These are phyloP conservation scores for Toxotes jaculatrix DNA, from an alignment of 2,113 vertebrate species.

Conservation along the genomic window DNA sequence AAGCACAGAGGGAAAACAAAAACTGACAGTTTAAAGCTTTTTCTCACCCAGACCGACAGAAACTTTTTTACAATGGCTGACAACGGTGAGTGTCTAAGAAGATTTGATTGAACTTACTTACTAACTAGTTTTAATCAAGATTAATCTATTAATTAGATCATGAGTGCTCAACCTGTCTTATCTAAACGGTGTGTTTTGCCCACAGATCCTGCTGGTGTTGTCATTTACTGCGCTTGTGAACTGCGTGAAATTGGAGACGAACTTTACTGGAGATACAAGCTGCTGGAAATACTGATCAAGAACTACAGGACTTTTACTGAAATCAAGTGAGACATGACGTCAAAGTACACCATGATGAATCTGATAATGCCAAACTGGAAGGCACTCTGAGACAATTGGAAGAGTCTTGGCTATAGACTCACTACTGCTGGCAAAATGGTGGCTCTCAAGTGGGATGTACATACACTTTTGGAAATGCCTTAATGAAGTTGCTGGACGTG, in stretches of 20 bases:
- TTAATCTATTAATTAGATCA: not conserved
- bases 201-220: conserved; percentile 31
- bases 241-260: conserved; percentile 73
- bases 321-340: conserved; percentile 42
- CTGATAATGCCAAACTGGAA: not conserved
- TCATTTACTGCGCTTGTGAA: conserved; percentile 56
- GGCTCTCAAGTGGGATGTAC: conserved; percentile 1
- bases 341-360: not conserved
- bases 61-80: conserved; percentile 38
- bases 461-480: conserved; percentile 11
- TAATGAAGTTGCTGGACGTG: conserved; percentile 1
- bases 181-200: not conserved
- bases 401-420: not conserved
- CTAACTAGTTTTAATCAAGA: not conserved
- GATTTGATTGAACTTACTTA: not conserved
- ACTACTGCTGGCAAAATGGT: not conserved
- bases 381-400: not conserved
- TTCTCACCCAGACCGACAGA: not conserved
- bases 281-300: conserved; percentile 72
- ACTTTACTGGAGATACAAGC: conserved; percentile 75
- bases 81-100: conserved; percentile 59
- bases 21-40: not conserved
- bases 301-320: conserved; percentile 62
- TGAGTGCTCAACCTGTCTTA: not conserved
- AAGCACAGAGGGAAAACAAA: not conserved